Conservation (phyloP, 2,797 vertebrate genomes). For the Mallotus villosus region DNA sequence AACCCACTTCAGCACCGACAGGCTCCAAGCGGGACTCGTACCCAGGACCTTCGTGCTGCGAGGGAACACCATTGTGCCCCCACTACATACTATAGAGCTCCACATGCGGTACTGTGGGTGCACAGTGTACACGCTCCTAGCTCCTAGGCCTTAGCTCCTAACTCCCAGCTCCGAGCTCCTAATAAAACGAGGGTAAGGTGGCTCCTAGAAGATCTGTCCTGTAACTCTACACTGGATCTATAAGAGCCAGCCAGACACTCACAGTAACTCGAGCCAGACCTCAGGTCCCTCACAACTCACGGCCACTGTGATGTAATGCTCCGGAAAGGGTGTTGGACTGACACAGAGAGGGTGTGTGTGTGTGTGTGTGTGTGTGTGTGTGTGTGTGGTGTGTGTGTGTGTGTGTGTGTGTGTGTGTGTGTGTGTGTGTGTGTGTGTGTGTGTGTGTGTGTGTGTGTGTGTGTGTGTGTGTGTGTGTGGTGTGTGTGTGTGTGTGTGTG, state of each 20-base stretch:
- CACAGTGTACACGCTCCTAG: too few species aligned
- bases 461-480: not conserved
- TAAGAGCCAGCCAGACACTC: not conserved
- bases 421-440: slow-evolving; percentile 8
- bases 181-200: too few species aligned
- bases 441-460: slow-evolving; percentile 14
- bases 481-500: too few species aligned
- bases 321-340: slow-evolving; percentile 2
- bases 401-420: too few species aligned
- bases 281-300: not conserved
- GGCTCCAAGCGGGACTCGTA: too few species aligned
- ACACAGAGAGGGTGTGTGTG: not conserved
- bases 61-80: too few species aligned
- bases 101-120: too few species aligned
- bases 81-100: too few species aligned
- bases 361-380: not conserved
- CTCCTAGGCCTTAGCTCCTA: too few species aligned
- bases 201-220: not conserved
- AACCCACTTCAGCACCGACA: too few species aligned
- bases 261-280: not conserved
- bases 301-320: not conserved
- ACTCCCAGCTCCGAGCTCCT: not conserved
- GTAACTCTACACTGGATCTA: slow-evolving; percentile 18
- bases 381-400: slow-evolving; percentile 1
- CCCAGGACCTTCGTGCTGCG: too few species aligned